Conservation (phyloP, 1,140 invertebrate species). For the Pseudomyrmex pallidus region DNA sequence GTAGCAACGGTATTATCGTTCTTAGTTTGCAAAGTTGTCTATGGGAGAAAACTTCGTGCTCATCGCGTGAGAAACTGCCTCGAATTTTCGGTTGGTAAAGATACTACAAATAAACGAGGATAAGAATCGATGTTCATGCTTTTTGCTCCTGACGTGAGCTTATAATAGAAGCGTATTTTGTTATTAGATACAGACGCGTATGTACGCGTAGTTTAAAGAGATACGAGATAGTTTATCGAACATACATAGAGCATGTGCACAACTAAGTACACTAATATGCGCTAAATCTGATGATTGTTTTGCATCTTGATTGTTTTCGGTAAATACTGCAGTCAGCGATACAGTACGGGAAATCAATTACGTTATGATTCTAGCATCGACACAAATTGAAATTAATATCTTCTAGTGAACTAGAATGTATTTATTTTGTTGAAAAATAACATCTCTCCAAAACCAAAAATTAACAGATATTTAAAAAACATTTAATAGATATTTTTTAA, state of each 20-base stretch:
- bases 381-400: constrained; percentile 9
- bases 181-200: background rate
- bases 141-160: constrained; percentile 1
- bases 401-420: background rate
- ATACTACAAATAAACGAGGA: constrained; percentile 16
- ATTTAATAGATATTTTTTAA: background rate
- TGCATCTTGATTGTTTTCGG: constrained; percentile 1
- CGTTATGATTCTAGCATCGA: background rate
- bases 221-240: constrained; percentile 9
- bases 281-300: constrained; percentile 20
- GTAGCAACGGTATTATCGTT: background rate
- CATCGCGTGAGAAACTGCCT: constrained; percentile 23
- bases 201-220: constrained; percentile 6
- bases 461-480: background rate
- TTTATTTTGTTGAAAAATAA: background rate
- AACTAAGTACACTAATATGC: background rate
- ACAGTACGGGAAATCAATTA: constrained; percentile 7
- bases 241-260: background rate
- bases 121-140: constrained; percentile 14
- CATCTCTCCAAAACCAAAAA: background rate
- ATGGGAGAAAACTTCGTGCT: background rate
- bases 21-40: background rate
- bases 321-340: constrained; percentile 2
- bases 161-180: constrained; percentile 12
- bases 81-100: constrained; percentile 24